Base-by-base conservation (phyloP, 2,888 invertebrate species). In the Drosophila hawaiiensis region DNA sequence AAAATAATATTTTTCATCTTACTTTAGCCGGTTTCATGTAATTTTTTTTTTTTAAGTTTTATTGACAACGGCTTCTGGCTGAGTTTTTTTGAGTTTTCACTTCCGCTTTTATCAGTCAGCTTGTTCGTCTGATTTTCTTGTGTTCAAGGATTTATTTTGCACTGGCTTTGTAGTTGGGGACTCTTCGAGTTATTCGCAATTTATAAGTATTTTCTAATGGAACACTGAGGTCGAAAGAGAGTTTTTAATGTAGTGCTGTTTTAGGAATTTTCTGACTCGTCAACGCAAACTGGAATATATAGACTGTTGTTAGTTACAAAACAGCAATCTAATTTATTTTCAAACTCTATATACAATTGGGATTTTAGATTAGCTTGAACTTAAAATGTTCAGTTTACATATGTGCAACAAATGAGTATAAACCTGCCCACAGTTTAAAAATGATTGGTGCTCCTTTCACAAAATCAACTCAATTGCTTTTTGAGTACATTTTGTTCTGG, bases 1-100 rank as follows among this genome's bases (percentile, higher is more conserved):
- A 73, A 76, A 75, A 76, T 80, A 76, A 73, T 80, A 80, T 77
- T 78, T 86, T 79, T 63, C 76, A 86, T 84, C 87, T 89, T 89
- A 81, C 82, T 83, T 78, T 63, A 63, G 78, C 69, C 68, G 70
- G 68, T 71, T 73, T 71, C 63, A 35, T 60, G 62, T 37, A 49
- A 29, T 43, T 73, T 61, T 64, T 68, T 61, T 78, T 75, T 87
- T 89, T 82, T 55, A 75, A 75, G 87, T 79, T 76, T 71, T 68
- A 73, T 68, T 77, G 74, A 82, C 76, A 87, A 79, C 83, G 85
- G 68, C 73, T 81, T 79, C 78, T 79, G 56, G 52, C 29, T 62
- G 43, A 39, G 52, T 47, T 29, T 56, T 37, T 14, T 29, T 56
- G 10, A 47, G 16, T 9, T 47, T 47, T 33, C 14, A 54, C n/a